Evolutionary conservation across 1,140 invertebrate species (phyloP), one percentile per base, ranked within the genome.

Genomic region (Berghia stephanieae): DNA sequence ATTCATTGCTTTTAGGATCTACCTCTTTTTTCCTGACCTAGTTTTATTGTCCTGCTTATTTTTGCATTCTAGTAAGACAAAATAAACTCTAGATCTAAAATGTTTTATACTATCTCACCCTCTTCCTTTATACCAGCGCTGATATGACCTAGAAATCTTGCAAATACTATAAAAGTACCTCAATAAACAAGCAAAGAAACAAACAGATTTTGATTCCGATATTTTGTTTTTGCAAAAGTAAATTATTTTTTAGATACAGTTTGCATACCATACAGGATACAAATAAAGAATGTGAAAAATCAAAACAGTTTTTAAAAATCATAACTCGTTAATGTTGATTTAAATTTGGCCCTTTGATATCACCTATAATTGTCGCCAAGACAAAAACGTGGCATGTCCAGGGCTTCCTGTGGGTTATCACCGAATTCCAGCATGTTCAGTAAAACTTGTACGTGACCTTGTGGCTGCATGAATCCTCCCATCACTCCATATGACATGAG

Each of bases 391-490:
- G 90, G 88, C 52, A 85, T 78, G 75, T 90, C 88, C 31, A 90
- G 79, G 8, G 89, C 89, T 77, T 76, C 75, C 77, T 91, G 89
- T 55, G 89, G 89, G 78, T 90, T 83, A 88, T 89, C 88, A 16
- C 85, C 84, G 82, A 90, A 90, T 40, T 90, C 87, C 38, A 90
- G 24, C 89, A 90, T 90, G 77, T 91, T 91, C 1, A 90, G 79
- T 21, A 90, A 72, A 1, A 87, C 85, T 81, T 91, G 90, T 0
- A 90, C 83, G 75, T 91, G 90, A 8, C 89, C 80, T 80, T 90
- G 89, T 34, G 90, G 89, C 79, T 90, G 90, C 89, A 90, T 90
- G 74, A 83, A 90, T 3, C 86, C 86, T 36, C 89, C 89, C 85
- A 89, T 87, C 4, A 88, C 83, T 36, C 89, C 89, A 60, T 84